Percentiles rank a stretch among this genome's conserved stretches.
Evolutionary conservation across 1,140 invertebrate genomes (phyloP).

Genomic region (Megalopta genalis): DNA sequence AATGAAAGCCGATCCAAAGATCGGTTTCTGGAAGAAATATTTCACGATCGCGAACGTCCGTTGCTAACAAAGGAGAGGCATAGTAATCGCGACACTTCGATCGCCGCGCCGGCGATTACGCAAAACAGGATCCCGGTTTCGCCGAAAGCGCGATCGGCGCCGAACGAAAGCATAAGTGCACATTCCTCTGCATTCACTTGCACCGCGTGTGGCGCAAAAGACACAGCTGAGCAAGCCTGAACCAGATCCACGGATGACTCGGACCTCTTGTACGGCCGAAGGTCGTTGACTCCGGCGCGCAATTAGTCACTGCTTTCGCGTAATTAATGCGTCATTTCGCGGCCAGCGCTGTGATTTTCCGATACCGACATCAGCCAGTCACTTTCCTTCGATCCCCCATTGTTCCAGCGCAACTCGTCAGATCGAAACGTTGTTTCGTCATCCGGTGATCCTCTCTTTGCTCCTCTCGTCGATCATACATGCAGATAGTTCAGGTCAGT

Average conservation of each 20-base stretch:
- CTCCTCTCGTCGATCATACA: no score
- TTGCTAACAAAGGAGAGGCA: no score
- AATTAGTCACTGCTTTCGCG: conserved; percentile 53
- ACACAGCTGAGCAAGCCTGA: conserved; percentile 27
- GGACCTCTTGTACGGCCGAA: conserved; percentile 36
- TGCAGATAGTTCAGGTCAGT: no score
- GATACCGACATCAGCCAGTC: not conserved
- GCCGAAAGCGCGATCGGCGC: conserved; percentile 5
- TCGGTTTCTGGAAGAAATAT: no score
- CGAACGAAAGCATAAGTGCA: conserved; percentile 24
- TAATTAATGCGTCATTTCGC: conserved; percentile 48
- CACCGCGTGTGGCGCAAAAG: conserved; percentile 32
- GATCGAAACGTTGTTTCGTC: no score
- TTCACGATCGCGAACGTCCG: no score
- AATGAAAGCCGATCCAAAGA: no score
- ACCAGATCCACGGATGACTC: conserved; percentile 21
- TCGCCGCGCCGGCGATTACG: not conserved
- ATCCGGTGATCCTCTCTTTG: no score
- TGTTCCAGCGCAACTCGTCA: not conserved
- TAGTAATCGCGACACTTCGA: not conserved
- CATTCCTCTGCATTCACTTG: conserved; percentile 45
- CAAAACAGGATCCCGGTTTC: conserved; percentile 6
- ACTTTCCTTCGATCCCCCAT: conserved; percentile 19
- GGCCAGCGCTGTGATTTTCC: conserved; percentile 46
- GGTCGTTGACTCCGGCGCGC: conserved; percentile 52